phyloP scores from a whole-genome alignment of 2,888 invertebrate species.

The Eilema caniola region DNA sequence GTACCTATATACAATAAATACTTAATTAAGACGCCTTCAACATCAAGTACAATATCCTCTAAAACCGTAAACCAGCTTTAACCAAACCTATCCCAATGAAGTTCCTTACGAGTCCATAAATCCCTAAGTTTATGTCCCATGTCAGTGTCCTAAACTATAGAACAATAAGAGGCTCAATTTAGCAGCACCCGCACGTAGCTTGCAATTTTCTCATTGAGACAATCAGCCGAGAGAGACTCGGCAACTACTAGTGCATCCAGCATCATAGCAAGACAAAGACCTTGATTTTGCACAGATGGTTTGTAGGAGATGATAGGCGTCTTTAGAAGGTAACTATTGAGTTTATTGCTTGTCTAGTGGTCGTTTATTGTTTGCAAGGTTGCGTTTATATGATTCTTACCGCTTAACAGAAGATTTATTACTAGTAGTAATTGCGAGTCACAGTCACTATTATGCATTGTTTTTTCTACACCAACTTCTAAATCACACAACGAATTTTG shows the following conservation, averaged over 20 bases:
- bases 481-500: no score
- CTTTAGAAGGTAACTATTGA: conserved; percentile 1
- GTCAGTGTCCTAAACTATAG: conserved; percentile 25
- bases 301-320: conserved; percentile 9
- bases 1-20: no score
- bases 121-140: conserved; percentile 48
- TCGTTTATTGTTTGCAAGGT: neutral
- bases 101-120: neutral
- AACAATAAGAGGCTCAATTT: conserved; percentile 38
- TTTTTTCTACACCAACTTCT: no score
- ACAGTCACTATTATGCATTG: no score
- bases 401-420: neutral
- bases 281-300: conserved; percentile 18
- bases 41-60: no score
- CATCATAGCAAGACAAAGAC: conserved; percentile 15
- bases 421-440: neutral
- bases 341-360: neutral
- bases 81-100: neutral
- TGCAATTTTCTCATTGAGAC: conserved; percentile 70
- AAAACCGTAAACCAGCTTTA: neutral
- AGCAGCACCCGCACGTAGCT: conserved; percentile 44
- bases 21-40: no score
- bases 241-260: conserved; percentile 13
- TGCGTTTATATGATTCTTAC: neutral
- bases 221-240: conserved; percentile 54